These are phyloP conservation scores for Tychaedon coryphoeus DNA, from an alignment of 2,113 vertebrate species.

Conservation along the genomic window DNA sequence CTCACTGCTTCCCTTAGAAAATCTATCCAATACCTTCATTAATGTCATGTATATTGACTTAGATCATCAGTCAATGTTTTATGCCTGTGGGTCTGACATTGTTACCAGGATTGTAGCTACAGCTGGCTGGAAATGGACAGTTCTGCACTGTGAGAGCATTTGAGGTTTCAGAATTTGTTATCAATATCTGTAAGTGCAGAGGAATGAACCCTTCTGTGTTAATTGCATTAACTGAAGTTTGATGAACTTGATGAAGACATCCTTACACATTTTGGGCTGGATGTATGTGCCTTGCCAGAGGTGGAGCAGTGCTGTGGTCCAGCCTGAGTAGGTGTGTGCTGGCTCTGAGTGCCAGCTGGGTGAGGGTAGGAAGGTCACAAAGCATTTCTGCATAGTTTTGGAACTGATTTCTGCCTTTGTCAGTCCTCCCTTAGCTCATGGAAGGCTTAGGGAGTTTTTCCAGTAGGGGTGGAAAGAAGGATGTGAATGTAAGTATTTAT, in stretches of 20 bases:
- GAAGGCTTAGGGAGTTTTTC: neutral
- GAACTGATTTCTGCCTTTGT: neutral
- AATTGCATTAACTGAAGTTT: neutral
- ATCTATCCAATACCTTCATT: slow-evolving; percentile 10
- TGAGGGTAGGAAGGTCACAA: neutral
- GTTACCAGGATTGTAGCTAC: neutral
- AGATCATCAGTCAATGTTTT: slow-evolving; percentile 12
- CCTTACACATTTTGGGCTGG: neutral
- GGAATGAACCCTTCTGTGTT: neutral
- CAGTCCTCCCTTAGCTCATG: neutral
- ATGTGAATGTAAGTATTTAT: neutral
- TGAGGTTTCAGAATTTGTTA: neutral
- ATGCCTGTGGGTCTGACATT: slow-evolving; percentile 36
- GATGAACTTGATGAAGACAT: neutral
- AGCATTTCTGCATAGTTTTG: neutral
- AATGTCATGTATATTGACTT: slow-evolving; percentile 13
- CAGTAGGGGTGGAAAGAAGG: neutral
- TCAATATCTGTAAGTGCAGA: neutral
- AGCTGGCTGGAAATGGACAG: neutral
- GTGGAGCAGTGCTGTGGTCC: neutral
- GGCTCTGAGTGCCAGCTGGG: neutral
- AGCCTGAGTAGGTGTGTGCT: neutral
- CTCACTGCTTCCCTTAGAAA: neutral
- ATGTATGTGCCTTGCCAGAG: neutral
- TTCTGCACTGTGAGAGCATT: neutral